Conservation (phyloP, 2,888 invertebrate species). For the Drosophila aldrichi region DNA sequence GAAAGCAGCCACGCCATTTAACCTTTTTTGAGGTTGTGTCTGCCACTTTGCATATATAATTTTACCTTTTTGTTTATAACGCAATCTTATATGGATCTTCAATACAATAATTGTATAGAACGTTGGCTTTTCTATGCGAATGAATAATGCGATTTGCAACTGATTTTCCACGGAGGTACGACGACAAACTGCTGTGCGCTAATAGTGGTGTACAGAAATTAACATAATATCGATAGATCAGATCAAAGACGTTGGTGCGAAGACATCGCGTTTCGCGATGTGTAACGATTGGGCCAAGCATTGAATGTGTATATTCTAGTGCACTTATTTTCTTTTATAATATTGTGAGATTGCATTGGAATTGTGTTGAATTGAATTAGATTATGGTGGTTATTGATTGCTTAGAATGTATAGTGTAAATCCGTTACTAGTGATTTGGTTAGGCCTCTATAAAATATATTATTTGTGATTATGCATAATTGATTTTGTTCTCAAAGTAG, state of each 20-base stretch:
- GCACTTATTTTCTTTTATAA: neutral
- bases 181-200: constrained; percentile 52
- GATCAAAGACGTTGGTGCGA: neutral
- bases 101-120: constrained; percentile 29
- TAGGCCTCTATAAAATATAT: neutral
- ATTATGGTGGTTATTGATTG: neutral
- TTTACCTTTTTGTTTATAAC: constrained; percentile 33
- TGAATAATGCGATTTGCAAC: constrained; percentile 17
- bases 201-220: constrained; percentile 41
- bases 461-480: neutral
- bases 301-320: neutral
- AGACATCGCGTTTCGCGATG: constrained; percentile 4
- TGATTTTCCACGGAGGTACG: constrained; percentile 42
- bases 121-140: constrained; percentile 23
- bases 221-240: constrained; percentile 14
- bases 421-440: neutral
- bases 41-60: constrained; percentile 7
- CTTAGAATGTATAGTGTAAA: neutral
- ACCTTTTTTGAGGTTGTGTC: constrained; percentile 65
- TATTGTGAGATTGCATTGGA: neutral
- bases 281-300: constrained; percentile 1
- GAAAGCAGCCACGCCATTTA: constrained; percentile 67
- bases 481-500: neutral
- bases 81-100: constrained; percentile 24
- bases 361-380: neutral